Conservation (phyloP, 2,113 vertebrate genomes). For the Neotragus moschatus region DNA sequence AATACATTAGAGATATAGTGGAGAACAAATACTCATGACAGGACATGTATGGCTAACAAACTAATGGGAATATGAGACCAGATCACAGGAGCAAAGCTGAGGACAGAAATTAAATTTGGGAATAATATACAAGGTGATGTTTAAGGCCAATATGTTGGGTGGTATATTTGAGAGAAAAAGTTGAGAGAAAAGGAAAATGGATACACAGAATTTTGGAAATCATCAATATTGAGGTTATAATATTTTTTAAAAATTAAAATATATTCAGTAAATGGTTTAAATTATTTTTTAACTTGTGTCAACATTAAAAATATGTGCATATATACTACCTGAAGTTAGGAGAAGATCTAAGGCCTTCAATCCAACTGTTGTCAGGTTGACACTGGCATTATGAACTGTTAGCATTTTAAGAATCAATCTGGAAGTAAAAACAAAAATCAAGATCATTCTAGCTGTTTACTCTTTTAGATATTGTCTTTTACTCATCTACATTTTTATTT, state of each 20-base stretch:
- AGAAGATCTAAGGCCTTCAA: slow-evolving; percentile 89
- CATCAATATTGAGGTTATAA: background rate
- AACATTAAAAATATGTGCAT: background rate
- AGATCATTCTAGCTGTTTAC: background rate
- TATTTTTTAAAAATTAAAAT: background rate
- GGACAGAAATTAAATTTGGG: background rate
- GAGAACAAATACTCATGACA: background rate
- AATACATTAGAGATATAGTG: background rate
- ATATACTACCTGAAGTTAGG: slow-evolving; percentile 88
- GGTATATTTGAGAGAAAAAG: background rate
- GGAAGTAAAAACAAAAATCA: slow-evolving; percentile 45
- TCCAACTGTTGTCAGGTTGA: slow-evolving; percentile 81
- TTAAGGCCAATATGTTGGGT: background rate
- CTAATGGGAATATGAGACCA: background rate
- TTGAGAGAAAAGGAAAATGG: background rate
- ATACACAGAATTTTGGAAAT: background rate
- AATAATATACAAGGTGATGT: background rate
- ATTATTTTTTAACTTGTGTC: background rate
- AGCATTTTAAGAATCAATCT: slow-evolving; percentile 93
- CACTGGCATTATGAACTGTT: slow-evolving; percentile 80
- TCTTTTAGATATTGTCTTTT: background rate
- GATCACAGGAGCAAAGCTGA: background rate
- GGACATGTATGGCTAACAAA: background rate
- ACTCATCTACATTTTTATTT: background rate
- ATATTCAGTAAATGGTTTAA: background rate